Conservation (phyloP, 2,888 invertebrate species). For the Petrolisthes manimaculis region DNA sequence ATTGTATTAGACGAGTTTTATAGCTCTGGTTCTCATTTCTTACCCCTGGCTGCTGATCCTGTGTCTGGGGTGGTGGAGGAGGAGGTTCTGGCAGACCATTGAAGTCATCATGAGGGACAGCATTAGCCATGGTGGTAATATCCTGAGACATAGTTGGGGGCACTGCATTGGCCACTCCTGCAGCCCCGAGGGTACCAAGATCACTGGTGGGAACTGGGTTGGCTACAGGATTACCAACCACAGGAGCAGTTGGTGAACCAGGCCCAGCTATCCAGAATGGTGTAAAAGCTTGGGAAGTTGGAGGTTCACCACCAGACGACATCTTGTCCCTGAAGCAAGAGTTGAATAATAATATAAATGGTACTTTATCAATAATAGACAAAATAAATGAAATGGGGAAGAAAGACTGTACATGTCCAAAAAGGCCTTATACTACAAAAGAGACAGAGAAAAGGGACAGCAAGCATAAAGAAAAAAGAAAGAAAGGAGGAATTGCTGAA, state of each 20-base stretch:
- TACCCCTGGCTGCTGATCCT: constrained; percentile 30
- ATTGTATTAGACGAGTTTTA: neutral
- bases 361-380: too few species aligned
- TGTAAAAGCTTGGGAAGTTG: constrained; percentile 64
- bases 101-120: constrained; percentile 65
- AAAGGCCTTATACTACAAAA: too few species aligned
- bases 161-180: constrained; percentile 48
- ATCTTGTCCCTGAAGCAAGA: constrained; percentile 34
- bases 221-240: constrained; percentile 65
- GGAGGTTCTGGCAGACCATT: constrained; percentile 48
- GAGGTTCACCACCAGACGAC: constrained; percentile 59
- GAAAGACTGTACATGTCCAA: too few species aligned
- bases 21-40: neutral
- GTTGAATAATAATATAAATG: too few species aligned
- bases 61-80: constrained; percentile 25
- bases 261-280: constrained; percentile 65
- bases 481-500: too few species aligned
- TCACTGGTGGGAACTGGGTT: constrained; percentile 63
- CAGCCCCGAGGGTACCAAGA: constrained; percentile 48
- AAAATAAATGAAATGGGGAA: too few species aligned
- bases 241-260: constrained; percentile 62
- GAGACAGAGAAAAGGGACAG: too few species aligned
- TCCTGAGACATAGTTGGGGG: constrained; percentile 54
- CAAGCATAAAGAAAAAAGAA: too few species aligned
- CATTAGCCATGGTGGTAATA: constrained; percentile 66